phyloP scores from a whole-genome alignment of 53 echinoderm and acorn worm species.

The Luidia sarsii region DNA sequence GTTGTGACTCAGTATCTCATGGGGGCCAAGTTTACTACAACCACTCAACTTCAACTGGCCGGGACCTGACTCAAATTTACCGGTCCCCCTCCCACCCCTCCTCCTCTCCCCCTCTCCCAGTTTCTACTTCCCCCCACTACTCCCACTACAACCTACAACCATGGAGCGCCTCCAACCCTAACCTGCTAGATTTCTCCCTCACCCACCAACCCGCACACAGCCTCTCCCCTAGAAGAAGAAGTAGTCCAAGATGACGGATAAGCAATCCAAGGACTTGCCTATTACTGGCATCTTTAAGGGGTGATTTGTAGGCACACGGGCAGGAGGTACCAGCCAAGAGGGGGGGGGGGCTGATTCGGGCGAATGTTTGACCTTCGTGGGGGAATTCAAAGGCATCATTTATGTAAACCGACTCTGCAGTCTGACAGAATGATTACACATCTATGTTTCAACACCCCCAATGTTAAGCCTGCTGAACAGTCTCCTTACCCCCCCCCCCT shows the following conservation, averaged over 20 bases:
- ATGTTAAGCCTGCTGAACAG: too few species aligned
- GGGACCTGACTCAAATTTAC: background rate
- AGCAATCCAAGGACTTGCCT: conserved; percentile 14
- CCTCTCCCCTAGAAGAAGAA: conserved; percentile 9
- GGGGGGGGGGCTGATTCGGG: too few species aligned
- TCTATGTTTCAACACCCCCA: too few species aligned
- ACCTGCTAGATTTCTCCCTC: conserved; percentile 39
- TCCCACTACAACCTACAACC: too few species aligned
- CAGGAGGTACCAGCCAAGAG: too few species aligned
- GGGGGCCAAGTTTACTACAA: conserved; percentile 28
- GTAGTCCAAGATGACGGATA: conserved; percentile 29
- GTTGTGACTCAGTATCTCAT: conserved; percentile 28
- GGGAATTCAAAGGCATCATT: too few species aligned
- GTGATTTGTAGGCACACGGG: background rate
- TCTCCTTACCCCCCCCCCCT: too few species aligned
- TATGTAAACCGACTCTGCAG: too few species aligned
- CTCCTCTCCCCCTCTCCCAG: background rate
- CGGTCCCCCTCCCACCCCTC: background rate
- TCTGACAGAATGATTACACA: too few species aligned
- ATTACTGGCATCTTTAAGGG: conserved; percentile 13
- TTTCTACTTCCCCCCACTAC: conserved; percentile 6
- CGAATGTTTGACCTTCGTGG: too few species aligned
- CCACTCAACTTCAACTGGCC: background rate
- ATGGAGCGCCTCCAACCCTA: too few species aligned
- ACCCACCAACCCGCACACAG: too few species aligned